phyloP scores from a whole-genome alignment of 2,113 vertebrate species.

The Peromyscus maniculatus region DNA sequence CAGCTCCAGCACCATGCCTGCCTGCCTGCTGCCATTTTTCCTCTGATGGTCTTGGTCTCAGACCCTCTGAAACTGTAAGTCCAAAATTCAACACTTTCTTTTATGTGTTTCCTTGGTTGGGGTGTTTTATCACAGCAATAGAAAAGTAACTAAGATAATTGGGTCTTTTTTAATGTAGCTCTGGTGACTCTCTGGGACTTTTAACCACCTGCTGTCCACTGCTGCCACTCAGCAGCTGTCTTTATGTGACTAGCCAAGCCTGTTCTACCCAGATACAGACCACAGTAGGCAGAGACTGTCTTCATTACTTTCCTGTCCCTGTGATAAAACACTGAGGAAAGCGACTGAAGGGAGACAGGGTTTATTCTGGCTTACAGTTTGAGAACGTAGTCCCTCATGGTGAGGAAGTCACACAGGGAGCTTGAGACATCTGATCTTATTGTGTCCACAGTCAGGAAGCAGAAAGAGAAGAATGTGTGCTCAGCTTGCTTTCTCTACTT shows the following conservation, averaged over 20 bases:
- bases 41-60: background rate
- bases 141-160: background rate
- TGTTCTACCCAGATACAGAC: background rate
- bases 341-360: background rate
- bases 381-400: background rate
- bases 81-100: background rate
- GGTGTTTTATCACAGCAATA: background rate
- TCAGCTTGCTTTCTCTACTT: background rate
- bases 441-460: background rate
- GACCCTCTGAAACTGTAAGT: background rate
- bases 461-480: background rate
- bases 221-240: background rate
- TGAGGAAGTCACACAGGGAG: background rate
- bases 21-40: background rate
- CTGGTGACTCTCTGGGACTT: background rate
- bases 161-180: background rate
- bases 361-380: background rate
- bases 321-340: background rate
- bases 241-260: background rate
- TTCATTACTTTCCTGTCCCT: background rate
- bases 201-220: background rate
- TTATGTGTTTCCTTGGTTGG: background rate
- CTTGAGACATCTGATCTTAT: background rate
- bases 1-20: background rate
- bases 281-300: background rate